Percentiles rank a stretch among this genome's conserved stretches.
Evolutionary conservation across 2,113 vertebrate genomes (phyloP).

Genomic region (Atractosteus spatula): DNA sequence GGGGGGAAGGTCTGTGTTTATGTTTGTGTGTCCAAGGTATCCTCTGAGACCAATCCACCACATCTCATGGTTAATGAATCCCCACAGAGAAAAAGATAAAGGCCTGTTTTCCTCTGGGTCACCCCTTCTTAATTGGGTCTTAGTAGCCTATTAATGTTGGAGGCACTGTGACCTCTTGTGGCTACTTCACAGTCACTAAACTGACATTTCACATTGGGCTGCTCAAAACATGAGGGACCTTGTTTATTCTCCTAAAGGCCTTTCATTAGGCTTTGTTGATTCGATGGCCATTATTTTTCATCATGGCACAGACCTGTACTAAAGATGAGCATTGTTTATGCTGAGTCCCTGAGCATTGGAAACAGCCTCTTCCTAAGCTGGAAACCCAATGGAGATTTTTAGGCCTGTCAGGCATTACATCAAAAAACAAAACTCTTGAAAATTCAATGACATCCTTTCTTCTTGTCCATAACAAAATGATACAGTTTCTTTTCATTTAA

Average conservation of each 20-base stretch:
- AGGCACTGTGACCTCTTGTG: constrained; percentile 56
- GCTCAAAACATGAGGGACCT: constrained; percentile 37
- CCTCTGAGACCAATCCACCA: constrained; percentile 55
- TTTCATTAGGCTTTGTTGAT: constrained; percentile 31
- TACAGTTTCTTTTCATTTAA: constrained; percentile 16
- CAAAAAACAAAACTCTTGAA: neutral
- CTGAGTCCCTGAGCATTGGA: constrained; percentile 10
- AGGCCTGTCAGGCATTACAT: constrained; percentile 5
- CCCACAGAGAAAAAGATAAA: constrained; percentile 29
- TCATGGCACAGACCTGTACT: constrained; percentile 17
- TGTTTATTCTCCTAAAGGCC: constrained; percentile 27
- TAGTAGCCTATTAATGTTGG: constrained; percentile 49
- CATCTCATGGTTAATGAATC: constrained; percentile 57
- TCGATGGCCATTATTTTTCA: constrained; percentile 33
- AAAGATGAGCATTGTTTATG: constrained; percentile 15
- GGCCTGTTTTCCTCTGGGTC: constrained; percentile 49
- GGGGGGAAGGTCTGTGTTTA: constrained; percentile 12
- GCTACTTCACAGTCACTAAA: constrained; percentile 60
- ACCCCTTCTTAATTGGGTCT: constrained; percentile 58
- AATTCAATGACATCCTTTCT: neutral
- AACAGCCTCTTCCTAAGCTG: neutral
- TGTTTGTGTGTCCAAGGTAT: constrained; percentile 47
- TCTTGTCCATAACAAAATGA: constrained; percentile 11
- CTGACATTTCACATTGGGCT: constrained; percentile 40
- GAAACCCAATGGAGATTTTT: neutral